Evolutionary conservation across 2,888 invertebrate species (phyloP), one percentile per base, ranked within the genome.

Genomic region (Sesamia inferens): DNA sequence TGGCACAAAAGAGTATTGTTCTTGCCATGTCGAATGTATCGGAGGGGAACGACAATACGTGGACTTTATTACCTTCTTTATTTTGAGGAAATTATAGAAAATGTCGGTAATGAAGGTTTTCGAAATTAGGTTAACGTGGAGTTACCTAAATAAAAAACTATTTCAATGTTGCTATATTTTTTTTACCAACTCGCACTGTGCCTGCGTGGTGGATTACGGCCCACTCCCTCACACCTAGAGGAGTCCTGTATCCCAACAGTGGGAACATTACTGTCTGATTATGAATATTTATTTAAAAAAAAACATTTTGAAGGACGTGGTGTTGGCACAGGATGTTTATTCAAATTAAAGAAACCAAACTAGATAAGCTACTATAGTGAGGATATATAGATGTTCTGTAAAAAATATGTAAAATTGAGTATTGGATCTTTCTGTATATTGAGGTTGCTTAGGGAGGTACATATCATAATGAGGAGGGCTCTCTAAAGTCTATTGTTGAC

Each of bases 1-100:
- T 89, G 88, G 85, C 81, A 94, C 94, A 95, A 95, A 94, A 92
- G 94, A 89, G 90, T 88, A 94, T 95, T 95, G 95, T 95, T 95
- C 94, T 93, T 95, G 93, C 89, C 89, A 91, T 90, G 91, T 94
- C 94, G 90, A 92, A 94, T 94, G 95, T 94, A 94, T 94, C 94
- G 92, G 88, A 89, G 89, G 88, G 89, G 89, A 92, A 91, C 90
- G 87, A 88, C 89, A 90, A 90, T 91, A 92, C 88, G 87, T 89
- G 90, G 93, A 94, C 92, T 93, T 93, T 93, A 90, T 89, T 88
- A 89, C 89, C 88, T 89, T 88, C 84, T 88, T 88, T 88, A 69
- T 44, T 81, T 78, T 84, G 84, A 76, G 85, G 84, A 89, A 88
- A 88, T 87, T 57, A 86, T 86, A 85, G 79, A 78, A 83, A 87